A percentile compares a stretch with the other conserved stretches of the same genome.
Conservation (phyloP, 1,140 invertebrate genomes). For the Cyphomyrmex costatus region DNA sequence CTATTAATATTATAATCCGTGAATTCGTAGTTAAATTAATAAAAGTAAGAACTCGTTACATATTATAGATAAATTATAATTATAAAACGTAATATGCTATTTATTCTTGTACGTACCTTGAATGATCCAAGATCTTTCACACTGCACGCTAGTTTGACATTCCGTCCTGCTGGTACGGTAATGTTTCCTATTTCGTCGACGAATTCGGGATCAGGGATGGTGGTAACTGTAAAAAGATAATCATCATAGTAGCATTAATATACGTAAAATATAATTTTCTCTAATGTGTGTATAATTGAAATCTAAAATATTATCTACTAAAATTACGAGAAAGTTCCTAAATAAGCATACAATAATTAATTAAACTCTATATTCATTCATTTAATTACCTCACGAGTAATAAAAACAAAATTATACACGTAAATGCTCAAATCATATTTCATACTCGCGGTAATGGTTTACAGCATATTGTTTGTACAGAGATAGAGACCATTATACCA, state of each 20-base stretch:
- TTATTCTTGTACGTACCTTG: conserved; percentile 88
- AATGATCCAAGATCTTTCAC: conserved; percentile 95
- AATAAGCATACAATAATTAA: conserved; percentile 15
- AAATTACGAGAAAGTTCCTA: conserved; percentile 21
- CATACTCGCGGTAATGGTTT: conserved; percentile 7
- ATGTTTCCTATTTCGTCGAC: conserved; percentile 89
- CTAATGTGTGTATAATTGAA: not conserved
- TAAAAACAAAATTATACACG: conserved; percentile 8
- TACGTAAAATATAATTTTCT: not conserved
- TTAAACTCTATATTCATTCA: conserved; percentile 1
- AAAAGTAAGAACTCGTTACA: not conserved
- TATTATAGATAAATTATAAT: not conserved
- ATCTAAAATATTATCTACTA: not conserved
- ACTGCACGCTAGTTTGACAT: conserved; percentile 95
- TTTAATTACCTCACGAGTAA: conserved; percentile 21
- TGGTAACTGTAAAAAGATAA: conserved; percentile 83
- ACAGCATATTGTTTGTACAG: conserved; percentile 10
- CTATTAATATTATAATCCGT: not conserved
- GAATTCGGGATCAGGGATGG: conserved; percentile 88
- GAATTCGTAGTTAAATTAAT: conserved; percentile 5
- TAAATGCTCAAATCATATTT: conserved; percentile 30
- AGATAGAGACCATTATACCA: not conserved
- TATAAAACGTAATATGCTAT: not conserved
- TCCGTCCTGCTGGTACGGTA: conserved; percentile 92
- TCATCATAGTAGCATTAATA: not conserved